A percentile compares a stretch with the other conserved stretches of the same genome.
Conservation (phyloP, 64 coral and sea anemone genomes). For the Pachyseris speciosa region DNA sequence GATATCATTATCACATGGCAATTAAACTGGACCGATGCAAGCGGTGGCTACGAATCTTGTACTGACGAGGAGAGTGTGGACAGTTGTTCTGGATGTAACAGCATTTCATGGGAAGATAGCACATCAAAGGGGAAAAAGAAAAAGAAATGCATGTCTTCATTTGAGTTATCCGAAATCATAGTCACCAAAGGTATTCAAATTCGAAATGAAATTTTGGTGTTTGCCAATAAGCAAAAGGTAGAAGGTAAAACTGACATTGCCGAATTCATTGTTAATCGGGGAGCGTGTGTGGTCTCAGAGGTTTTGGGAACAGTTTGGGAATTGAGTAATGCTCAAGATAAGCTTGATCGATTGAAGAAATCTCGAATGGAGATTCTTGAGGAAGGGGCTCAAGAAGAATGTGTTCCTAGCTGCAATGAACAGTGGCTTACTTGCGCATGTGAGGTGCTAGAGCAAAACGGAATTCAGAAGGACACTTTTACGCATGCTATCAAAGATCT, state of each 20-base stretch:
- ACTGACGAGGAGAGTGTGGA: too few relatives aligned
- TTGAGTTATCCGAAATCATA: conserved; percentile 24
- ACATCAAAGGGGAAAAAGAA: not conserved
- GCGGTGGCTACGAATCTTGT: not conserved
- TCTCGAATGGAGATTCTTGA: conserved; percentile 3
- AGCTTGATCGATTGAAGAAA: not conserved
- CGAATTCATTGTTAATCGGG: conserved; percentile 36
- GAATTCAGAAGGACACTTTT: not conserved
- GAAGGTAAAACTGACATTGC: conserved; percentile 47
- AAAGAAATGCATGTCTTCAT: conserved; percentile 33
- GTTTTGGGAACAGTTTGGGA: conserved; percentile 35
- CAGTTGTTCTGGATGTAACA: too few relatives aligned
- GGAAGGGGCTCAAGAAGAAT: not conserved
- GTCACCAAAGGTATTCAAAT: not conserved
- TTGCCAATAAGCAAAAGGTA: conserved; percentile 13
- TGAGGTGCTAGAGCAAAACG: conserved; percentile 10
- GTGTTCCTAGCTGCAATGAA: conserved; percentile 9
- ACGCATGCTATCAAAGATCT: not conserved
- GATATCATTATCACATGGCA: conserved; percentile 34
- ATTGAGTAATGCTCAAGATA: conserved; percentile 1
- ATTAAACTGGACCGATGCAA: conserved; percentile 5
- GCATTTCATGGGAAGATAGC: too few relatives aligned
- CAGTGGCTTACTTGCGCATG: conserved; percentile 4
- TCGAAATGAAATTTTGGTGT: not conserved
- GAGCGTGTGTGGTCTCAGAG: conserved; percentile 5